Evolutionary conservation across 92 coral and sea anemone species (phyloP).

Genomic region (Phymanthus crucifer): DNA sequence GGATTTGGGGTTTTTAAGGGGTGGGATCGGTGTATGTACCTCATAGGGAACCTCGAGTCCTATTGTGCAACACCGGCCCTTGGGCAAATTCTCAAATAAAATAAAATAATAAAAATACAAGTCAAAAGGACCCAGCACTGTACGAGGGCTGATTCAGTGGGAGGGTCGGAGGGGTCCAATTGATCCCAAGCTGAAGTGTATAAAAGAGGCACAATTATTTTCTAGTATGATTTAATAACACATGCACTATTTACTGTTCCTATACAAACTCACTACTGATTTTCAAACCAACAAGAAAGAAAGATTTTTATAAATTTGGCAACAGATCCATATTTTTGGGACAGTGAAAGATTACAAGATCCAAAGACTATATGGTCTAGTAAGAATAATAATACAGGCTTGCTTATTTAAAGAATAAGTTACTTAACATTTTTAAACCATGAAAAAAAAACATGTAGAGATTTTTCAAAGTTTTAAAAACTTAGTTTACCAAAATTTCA

Average conservation of each 20-base stretch:
- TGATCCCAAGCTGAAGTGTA: too few relatives aligned
- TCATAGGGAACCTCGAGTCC: too few relatives aligned
- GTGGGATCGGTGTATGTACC: too few relatives aligned
- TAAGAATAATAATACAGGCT: too few relatives aligned
- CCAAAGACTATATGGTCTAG: not conserved
- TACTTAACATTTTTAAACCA: not conserved
- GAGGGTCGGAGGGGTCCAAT: too few relatives aligned
- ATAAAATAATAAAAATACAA: too few relatives aligned
- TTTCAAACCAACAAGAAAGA: not conserved
- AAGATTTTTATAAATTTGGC: not conserved
- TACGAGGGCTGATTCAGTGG: too few relatives aligned
- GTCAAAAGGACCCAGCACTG: too few relatives aligned
- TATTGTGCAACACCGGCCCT: too few relatives aligned
- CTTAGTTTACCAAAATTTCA: not conserved
- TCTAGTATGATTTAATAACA: not conserved
- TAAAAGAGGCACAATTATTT: too few relatives aligned
- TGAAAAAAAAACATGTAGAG: not conserved
- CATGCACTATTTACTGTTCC: not conserved
- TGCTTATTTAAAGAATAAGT: not conserved
- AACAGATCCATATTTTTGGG: not conserved
- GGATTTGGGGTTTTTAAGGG: too few relatives aligned
- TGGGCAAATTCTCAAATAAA: too few relatives aligned
- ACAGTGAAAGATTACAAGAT: not conserved
- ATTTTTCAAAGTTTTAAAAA: not conserved
- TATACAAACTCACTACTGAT: not conserved